Base-by-base conservation (phyloP, 2,888 invertebrate species). In the Calameuta filiformis region DNA sequence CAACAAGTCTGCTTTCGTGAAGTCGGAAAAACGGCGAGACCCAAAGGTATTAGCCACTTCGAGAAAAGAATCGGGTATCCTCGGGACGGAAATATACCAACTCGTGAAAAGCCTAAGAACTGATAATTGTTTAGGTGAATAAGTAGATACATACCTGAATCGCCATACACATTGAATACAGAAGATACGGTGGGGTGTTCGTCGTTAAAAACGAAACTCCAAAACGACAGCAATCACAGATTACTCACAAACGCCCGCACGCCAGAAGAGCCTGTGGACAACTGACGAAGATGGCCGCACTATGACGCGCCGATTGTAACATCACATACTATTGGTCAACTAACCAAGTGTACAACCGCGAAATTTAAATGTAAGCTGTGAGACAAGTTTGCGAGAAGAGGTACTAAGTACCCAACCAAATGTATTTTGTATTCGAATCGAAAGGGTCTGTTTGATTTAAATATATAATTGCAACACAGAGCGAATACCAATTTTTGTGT, bases 151-250 rank as follows among this genome's bases (percentile, higher is more conserved):
- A 94, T 93, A 96, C 96, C 95, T 94, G 94, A 95, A 95, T 95
- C 95, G 95, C 95, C 95, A 96, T 96, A 95, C 95, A 96, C 96
- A 96, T 96, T 95, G 94, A 94, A 94, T 94, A 94, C 93, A 93
- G 93, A 93, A 93, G 93, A 93, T 86, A 90, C 90, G 90, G 87
- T 89, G 87, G 89, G 90, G 89, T 88, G 90, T 87, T 88, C 87
- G 90, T 89, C 89, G 86, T 87, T 84, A 85, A 89, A 87, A 89
- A 89, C 89, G 88, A 86, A 83, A 86, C 89, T 88, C 87, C 87
- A 86, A 83, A 78, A 81, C 82, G 80, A 82, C 86, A 84, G 85
- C 83, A 73, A 85, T 81, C 76, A 83, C 84, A 77, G 75, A 84
- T 84, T 81, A 86, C 85, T 84, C 86, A 77, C 83, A 82, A 79